These are phyloP conservation scores for Meta bourneti DNA, from an alignment of 2,888 invertebrate species.

Conservation along the genomic window DNA sequence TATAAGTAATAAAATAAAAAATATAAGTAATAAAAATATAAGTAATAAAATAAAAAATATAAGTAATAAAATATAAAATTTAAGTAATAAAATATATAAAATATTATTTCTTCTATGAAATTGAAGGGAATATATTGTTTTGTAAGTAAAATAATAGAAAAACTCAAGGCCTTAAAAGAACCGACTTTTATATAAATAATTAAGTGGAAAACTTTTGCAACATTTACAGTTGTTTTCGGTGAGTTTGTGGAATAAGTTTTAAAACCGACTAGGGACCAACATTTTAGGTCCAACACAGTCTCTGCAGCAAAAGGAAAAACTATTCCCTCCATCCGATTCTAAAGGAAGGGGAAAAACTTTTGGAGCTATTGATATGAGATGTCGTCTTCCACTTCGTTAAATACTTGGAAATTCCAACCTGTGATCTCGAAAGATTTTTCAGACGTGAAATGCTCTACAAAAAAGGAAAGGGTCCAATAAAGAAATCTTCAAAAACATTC, in stretches of 20 bases:
- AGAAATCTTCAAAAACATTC: background rate
- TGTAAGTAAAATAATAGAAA: too few species aligned
- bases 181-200: too few species aligned
- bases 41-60: too few species aligned
- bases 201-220: background rate
- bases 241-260: background rate
- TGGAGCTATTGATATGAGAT: background rate
- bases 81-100: too few species aligned
- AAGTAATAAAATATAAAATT: too few species aligned
- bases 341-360: background rate
- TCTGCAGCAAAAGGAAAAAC: background rate
- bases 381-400: background rate
- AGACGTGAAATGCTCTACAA: background rate
- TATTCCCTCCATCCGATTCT: background rate
- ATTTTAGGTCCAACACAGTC: background rate
- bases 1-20: too few species aligned
- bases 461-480: background rate
- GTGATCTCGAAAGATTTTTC: background rate
- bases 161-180: too few species aligned
- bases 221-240: background rate
- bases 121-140: too few species aligned
- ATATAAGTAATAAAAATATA: too few species aligned
- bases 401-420: background rate
- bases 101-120: too few species aligned
- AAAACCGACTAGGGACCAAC: background rate